These are phyloP conservation scores for Drosophila dunni DNA, from an alignment of 1,140 invertebrate species.

Conservation along the genomic window DNA sequence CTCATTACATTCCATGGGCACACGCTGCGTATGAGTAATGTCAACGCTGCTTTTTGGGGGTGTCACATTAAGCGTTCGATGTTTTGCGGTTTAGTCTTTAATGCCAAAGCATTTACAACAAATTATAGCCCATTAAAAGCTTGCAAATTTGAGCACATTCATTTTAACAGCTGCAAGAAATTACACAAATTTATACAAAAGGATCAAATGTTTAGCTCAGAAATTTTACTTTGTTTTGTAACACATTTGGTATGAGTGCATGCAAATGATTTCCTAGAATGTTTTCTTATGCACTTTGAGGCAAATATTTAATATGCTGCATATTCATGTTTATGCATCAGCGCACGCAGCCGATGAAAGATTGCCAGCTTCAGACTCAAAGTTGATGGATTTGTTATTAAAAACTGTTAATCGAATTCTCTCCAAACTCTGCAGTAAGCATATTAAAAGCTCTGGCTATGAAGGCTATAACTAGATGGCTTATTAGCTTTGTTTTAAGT, in stretches of 20 bases:
- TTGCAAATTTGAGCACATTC: slow-evolving; percentile 50
- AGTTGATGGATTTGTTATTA: slow-evolving; percentile 21
- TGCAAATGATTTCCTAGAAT: not conserved
- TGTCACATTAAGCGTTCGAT: slow-evolving; percentile 29
- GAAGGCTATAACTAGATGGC: not conserved
- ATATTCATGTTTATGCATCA: slow-evolving; percentile 35
- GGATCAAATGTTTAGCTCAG: no score
- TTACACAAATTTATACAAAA: slow-evolving; percentile 17
- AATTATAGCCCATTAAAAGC: slow-evolving; percentile 61
- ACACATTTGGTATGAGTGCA: not conserved
- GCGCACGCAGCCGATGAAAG: slow-evolving; percentile 8
- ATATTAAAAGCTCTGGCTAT: not conserved
- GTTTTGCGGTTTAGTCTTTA: slow-evolving; percentile 20
- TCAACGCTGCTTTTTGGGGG: slow-evolving; percentile 26
- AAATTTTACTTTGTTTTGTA: not conserved
- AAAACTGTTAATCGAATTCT: slow-evolving; percentile 12
- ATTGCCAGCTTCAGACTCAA: slow-evolving; percentile 1
- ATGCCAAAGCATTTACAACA: slow-evolving; percentile 57
- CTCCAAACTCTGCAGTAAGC: not conserved
- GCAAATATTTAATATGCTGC: slow-evolving; percentile 9
- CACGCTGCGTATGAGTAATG: slow-evolving; percentile 57
- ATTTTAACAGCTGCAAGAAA: slow-evolving; percentile 39
- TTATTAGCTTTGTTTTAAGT: not conserved
- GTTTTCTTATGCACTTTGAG: not conserved
- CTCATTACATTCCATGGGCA: not conserved